phyloP scores from a whole-genome alignment of 2,797 vertebrate genomes.

The Serranus cabrilla region DNA sequence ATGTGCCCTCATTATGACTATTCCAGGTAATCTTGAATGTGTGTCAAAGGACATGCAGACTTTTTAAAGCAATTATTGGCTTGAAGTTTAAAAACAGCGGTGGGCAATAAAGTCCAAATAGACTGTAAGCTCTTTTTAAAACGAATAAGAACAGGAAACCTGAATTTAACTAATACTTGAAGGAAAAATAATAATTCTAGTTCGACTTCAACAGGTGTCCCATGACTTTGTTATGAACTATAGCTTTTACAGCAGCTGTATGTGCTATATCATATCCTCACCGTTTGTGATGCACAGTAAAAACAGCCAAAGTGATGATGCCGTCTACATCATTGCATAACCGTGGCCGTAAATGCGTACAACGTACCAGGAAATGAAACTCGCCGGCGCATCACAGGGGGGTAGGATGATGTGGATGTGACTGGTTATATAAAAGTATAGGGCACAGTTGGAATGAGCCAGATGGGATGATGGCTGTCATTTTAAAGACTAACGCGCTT shows the following conservation, averaged over 20 bases:
- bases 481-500: conserved; percentile 55
- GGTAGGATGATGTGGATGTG: conserved; percentile 65
- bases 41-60: conserved; percentile 14
- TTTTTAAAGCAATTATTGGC: conserved; percentile 2
- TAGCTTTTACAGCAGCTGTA: neutral
- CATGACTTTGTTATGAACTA: neutral
- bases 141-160: neutral
- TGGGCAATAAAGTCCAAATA: neutral
- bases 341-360: conserved; percentile 65
- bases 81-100: neutral
- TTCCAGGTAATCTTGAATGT: conserved; percentile 23
- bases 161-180: neutral
- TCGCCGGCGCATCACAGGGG: conserved; percentile 61
- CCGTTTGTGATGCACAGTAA: conserved; percentile 9
- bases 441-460: conserved; percentile 53
- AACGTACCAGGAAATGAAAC: conserved; percentile 71
- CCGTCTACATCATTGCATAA: conserved; percentile 70
- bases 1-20: conserved; percentile 3
- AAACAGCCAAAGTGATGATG: conserved; percentile 42
- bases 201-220: conserved; percentile 55
- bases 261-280: neutral
- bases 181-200: neutral
- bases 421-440: conserved; percentile 77
- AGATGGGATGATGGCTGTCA: conserved; percentile 60
- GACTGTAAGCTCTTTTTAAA: neutral